Percentiles rank a stretch among this genome's conserved stretches.
These are phyloP conservation scores for Rhinolophus sinicus DNA, from an alignment of 2,113 vertebrate genomes.

Conservation along the genomic window DNA sequence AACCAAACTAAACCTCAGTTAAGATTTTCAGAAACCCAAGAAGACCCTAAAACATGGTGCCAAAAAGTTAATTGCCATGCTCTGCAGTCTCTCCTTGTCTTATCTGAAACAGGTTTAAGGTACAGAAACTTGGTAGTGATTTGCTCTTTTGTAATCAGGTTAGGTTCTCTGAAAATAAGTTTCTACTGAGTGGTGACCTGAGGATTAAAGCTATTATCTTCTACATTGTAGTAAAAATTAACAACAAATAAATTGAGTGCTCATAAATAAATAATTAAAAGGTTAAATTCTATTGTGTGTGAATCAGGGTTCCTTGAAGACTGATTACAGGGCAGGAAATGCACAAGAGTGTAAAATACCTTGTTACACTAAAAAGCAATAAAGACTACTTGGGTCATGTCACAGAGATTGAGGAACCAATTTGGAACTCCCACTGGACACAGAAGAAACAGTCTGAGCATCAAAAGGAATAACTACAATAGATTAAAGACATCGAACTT, in stretches of 20 bases:
- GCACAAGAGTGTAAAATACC: not conserved
- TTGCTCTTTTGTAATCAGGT: not conserved
- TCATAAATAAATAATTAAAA: not conserved
- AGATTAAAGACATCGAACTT: not conserved
- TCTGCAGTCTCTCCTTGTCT: not conserved
- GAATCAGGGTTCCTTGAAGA: not conserved
- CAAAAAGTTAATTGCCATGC: not conserved
- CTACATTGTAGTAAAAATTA: not conserved
- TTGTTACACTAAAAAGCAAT: not conserved
- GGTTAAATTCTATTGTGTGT: not conserved
- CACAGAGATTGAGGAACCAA: not conserved
- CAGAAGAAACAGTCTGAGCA: not conserved
- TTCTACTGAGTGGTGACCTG: fast-evolving
- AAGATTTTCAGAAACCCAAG: constrained; percentile 33
- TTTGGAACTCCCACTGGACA: not conserved
- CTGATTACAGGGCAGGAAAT: not conserved
- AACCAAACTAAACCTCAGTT: not conserved
- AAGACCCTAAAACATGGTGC: not conserved
- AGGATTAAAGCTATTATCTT: not conserved
- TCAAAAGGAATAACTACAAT: not conserved
- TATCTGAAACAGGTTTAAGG: constrained; percentile 2
- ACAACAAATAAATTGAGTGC: not conserved
- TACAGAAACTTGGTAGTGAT: fast-evolving
- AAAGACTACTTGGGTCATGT: not conserved
- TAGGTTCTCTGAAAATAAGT: not conserved